phyloP scores from a whole-genome alignment of 2,113 vertebrate species.

The Salvator merianae region DNA sequence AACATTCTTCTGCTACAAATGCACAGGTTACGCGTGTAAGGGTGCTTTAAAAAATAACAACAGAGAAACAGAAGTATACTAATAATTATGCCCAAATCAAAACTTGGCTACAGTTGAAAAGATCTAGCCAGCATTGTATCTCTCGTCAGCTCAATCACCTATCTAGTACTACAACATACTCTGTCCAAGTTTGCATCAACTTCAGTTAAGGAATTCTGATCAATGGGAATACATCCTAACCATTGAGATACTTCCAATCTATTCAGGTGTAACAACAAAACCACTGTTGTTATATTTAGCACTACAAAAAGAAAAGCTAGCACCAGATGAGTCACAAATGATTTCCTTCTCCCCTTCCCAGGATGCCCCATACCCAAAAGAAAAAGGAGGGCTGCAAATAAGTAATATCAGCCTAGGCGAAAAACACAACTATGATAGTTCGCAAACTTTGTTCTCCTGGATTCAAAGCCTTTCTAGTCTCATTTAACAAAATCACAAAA shows the following conservation, averaged over 20 bases:
- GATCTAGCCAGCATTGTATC: slow-evolving; percentile 27
- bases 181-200: slow-evolving; percentile 25
- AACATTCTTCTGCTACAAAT: fast-evolving
- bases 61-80: slow-evolving; percentile 25
- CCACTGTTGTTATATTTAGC: neutral
- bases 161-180: slow-evolving; percentile 47
- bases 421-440: neutral
- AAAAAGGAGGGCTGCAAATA: neutral
- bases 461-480: slow-evolving; percentile 6
- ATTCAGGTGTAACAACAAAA: slow-evolving; percentile 1
- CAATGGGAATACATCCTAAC: neutral
- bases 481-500: neutral
- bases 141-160: slow-evolving; percentile 43
- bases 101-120: slow-evolving; percentile 43
- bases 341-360: too few species aligned
- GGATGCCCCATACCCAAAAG: neutral
- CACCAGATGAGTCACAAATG: neutral
- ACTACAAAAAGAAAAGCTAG: neutral
- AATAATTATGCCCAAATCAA: slow-evolving; percentile 44
- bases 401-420: neutral
- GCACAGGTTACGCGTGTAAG: neutral
- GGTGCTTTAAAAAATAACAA: neutral
- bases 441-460: slow-evolving; percentile 13
- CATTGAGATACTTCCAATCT: slow-evolving; percentile 17
- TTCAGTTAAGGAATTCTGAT: slow-evolving; percentile 32